Evolutionary conservation across 1,140 invertebrate genomes (phyloP), one percentile per base, ranked within the genome.

Genomic region (Helicoverpa zea): DNA sequence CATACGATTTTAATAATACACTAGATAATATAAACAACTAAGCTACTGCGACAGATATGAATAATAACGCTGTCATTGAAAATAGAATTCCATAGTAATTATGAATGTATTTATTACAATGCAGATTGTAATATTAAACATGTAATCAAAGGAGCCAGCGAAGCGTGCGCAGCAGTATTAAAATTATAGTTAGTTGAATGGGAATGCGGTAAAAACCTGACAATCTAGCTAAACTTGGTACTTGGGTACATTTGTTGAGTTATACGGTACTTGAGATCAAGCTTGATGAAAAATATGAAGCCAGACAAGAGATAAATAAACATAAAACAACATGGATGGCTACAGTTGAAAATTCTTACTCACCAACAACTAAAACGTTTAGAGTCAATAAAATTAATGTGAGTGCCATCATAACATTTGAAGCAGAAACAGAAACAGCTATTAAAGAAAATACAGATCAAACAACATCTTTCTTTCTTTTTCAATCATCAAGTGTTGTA

Each of bases 171-270:
- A 43, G 16, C 43, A 30, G 68, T 54, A 72, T 52, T 29, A 63
- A 29, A 49, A 76, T 11, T 11, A 52, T 63, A 47, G n/a, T 61
- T 30, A 54, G 49, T 14, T 72, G 18, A 54, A 72, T 30, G 68
- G 49, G 18, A 72, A 72, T 51, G 49, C 16, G 43, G 64, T 68
- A 68, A 68, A 68, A 58, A 74, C 54, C n/a, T 23, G 72, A 59
- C 72, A 59, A 12, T n/a, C 72, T 59, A 74, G 56, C 30, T 59
- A 35, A 61, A 59, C 5, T 43, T 59, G n/a, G 14, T 59, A 59
- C 9, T 74, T 13, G 16, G 47, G n/a, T 64, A 12, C 61, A 64
- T 47, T 66, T 16, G 9, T 66, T 66, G 63, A 47, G 63, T 47
- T 66, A 47, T 14, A 16, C 7, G 47, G n/a, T 14, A 18, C 35